These are phyloP conservation scores for Papilio xuthus DNA, from an alignment of 1,140 invertebrate genomes.

Conservation along the genomic window DNA sequence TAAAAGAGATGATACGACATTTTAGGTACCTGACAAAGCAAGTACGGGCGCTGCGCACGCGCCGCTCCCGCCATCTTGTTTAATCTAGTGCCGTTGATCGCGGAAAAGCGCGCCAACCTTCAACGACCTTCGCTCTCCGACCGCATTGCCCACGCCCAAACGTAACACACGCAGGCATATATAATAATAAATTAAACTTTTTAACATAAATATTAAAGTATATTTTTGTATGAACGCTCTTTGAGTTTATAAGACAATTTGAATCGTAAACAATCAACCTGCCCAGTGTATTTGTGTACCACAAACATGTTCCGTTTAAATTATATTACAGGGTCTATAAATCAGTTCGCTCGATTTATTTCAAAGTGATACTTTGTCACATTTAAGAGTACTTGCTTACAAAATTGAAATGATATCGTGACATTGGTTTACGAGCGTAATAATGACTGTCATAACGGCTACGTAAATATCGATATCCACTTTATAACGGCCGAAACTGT, in stretches of 20 bases:
- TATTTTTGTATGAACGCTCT: slow-evolving; percentile 31
- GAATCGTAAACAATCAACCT: slow-evolving; percentile 43
- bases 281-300: slow-evolving; percentile 59
- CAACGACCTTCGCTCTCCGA: slow-evolving; percentile 80
- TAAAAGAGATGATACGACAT: slow-evolving; percentile 47
- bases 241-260: slow-evolving; percentile 4
- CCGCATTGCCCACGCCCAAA: slow-evolving; percentile 56
- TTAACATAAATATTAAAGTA: slow-evolving; percentile 4
- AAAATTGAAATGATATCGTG: slow-evolving; percentile 63
- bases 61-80: slow-evolving; percentile 78
- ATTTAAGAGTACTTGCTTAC: slow-evolving; percentile 53
- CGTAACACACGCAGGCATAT: slow-evolving; percentile 41
- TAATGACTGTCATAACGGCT: slow-evolving; percentile 42
- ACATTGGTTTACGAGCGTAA: slow-evolving; percentile 58
- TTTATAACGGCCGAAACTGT: slow-evolving; percentile 35
- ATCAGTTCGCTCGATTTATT: slow-evolving; percentile 62
- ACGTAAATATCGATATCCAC: slow-evolving; percentile 32
- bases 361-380: slow-evolving; percentile 70
- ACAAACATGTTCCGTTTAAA: slow-evolving; percentile 65
- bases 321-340: slow-evolving; percentile 67
- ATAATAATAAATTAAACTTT: slow-evolving; percentile 4
- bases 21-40: slow-evolving; percentile 61
- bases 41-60: slow-evolving; percentile 70
- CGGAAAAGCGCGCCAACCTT: slow-evolving; percentile 81
- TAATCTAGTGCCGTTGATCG: slow-evolving; percentile 79